phyloP scores from a whole-genome alignment of 2,888 invertebrate genomes.

The Autographa pulchrina region DNA sequence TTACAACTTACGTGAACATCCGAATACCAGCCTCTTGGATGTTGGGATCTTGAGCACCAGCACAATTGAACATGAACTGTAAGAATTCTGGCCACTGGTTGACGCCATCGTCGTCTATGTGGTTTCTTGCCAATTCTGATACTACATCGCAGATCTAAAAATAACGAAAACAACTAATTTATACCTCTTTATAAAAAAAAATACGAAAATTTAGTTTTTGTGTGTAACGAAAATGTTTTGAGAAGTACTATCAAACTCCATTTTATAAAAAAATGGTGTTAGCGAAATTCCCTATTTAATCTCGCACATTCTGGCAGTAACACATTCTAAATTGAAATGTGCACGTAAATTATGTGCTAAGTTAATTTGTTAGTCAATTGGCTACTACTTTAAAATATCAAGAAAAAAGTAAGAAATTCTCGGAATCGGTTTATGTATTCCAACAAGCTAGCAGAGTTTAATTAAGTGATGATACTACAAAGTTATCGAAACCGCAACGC shows the following conservation, averaged over 20 bases:
- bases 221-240: slow-evolving; percentile 68
- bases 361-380: neutral
- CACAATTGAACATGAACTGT: slow-evolving; percentile 98
- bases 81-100: slow-evolving; percentile 99
- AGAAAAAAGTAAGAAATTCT: too few relatives aligned
- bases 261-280: slow-evolving; percentile 82
- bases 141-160: slow-evolving; percentile 95
- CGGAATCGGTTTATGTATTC: too few relatives aligned
- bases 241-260: slow-evolving; percentile 88
- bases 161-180: neutral
- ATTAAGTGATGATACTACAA: neutral
- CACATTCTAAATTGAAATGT: slow-evolving; percentile 72
- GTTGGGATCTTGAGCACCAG: slow-evolving; percentile 94
- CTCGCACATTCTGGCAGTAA: slow-evolving; percentile 84
- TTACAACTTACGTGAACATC: slow-evolving; percentile 95
- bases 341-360: slow-evolving; percentile 72
- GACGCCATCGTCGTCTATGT: slow-evolving; percentile 98
- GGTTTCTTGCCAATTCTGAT: slow-evolving; percentile 98
- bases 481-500: neutral
- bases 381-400: too few relatives aligned
- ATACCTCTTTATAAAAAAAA: neutral
- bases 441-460: neutral
- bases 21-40: slow-evolving; percentile 98
- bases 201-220: neutral
- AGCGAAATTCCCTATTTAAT: slow-evolving; percentile 85